phyloP scores from a whole-genome alignment of 2,888 invertebrate genomes.

The Drosophila bunnanda region DNA sequence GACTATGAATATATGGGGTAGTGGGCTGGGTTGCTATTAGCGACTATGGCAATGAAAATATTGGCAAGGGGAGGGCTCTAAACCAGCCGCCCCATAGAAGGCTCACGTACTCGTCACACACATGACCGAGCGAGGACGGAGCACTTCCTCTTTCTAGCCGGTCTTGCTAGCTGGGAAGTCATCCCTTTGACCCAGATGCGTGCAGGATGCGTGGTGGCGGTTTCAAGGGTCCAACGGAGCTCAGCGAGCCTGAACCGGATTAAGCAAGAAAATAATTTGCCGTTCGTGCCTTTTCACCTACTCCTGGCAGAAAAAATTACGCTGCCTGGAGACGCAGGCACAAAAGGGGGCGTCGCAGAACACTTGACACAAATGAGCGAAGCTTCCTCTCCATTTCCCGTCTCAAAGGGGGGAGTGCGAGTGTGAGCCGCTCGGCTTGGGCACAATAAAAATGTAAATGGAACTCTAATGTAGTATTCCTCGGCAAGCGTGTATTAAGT shows the following conservation, averaged over 20 bases:
- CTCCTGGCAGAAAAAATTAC: slow-evolving; percentile 57
- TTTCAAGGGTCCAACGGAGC: slow-evolving; percentile 58
- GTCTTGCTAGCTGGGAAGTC: slow-evolving; percentile 60
- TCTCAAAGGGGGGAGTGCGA: slow-evolving; percentile 8
- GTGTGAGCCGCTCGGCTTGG: slow-evolving; percentile 24
- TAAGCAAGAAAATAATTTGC: slow-evolving; percentile 81
- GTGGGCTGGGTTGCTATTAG: slow-evolving; percentile 68
- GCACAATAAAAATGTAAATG: slow-evolving; percentile 59
- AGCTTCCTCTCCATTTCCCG: slow-evolving; percentile 54
- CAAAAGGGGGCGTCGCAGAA: slow-evolving; percentile 40
- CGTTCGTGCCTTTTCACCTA: slow-evolving; percentile 79
- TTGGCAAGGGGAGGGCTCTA: slow-evolving; percentile 54
- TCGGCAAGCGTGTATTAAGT: slow-evolving; percentile 75
- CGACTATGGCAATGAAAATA: slow-evolving; percentile 79
- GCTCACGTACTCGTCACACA: slow-evolving; percentile 35
- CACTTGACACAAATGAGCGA: slow-evolving; percentile 64
- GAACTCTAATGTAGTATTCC: slow-evolving; percentile 78
- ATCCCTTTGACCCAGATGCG: slow-evolving; percentile 73
- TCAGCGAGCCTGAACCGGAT: slow-evolving; percentile 79
- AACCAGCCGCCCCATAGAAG: slow-evolving; percentile 52
- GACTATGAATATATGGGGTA: slow-evolving; percentile 38
- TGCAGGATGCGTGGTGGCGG: slow-evolving; percentile 25
- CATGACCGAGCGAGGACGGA: slow-evolving; percentile 14
- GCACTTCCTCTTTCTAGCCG: slow-evolving; percentile 31
- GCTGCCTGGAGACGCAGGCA: slow-evolving; percentile 27